Evolutionary conservation across 2,797 vertebrate genomes (phyloP), one percentile per base, ranked within the genome.

Genomic region (Cynodonichthys magdalenae): DNA sequence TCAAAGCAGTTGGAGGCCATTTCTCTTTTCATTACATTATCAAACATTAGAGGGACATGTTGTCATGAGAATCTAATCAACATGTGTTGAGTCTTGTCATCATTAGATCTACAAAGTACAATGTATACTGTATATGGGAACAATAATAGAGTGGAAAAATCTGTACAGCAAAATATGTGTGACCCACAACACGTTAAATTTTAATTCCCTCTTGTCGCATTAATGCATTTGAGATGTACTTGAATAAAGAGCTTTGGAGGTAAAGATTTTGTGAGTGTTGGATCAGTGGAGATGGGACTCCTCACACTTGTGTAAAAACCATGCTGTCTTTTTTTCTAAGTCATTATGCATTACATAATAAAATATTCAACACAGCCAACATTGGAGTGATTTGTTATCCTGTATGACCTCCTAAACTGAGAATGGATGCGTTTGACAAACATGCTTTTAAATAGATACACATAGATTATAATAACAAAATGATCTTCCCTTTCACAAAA

Each of bases 211-310:
- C 19, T 55, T 65, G 82, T 70, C 34, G 49, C 78, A 77, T 81
- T 92, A 92, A 92, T 93, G 90, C 84, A 84, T 87, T 91, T 78
- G 70, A 82, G 74, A 76, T 92, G 90, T 92, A 72, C 55, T 57
- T 58, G 69, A 70, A 83, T 74, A 77, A 89, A 82, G 90, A 74
- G 75, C 75, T 80, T 83, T 84, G 24, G 18, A 66, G 34, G 10
- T 36, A 36, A 36, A 36, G 63, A 55, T 41, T 34, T 18, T 4
- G n/a, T 83, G 89, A 88, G 92, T 92, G 91, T 90, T 66, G 78
- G 68, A 58, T 60, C 46, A 63, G 45, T 53, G 64, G 87, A 92
- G 82, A 90, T 84, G 87, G 81, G 76, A 70, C 62, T 77, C 52
- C 71, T 86, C 70, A 80, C 90, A 90, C 90, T 49, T 1, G 11